Conservation (phyloP, 2,113 vertebrate genomes). For the Stigmatopora nigra region DNA sequence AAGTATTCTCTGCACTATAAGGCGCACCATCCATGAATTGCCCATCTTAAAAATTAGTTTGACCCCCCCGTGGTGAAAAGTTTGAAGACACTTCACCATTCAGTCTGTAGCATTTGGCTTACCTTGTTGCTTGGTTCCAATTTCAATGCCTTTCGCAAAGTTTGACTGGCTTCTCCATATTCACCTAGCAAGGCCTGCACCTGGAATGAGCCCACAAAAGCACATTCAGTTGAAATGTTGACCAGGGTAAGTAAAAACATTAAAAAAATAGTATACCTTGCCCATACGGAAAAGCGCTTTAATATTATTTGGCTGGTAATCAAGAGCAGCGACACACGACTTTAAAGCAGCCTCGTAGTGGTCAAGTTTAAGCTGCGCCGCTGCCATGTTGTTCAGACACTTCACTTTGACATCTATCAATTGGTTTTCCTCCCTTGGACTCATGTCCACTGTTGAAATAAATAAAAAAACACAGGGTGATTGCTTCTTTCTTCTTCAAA, state of each 20-base stretch:
- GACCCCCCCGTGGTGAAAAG: too few species aligned
- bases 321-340: conserved; percentile 82
- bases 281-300: conserved; percentile 96
- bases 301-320: conserved; percentile 86
- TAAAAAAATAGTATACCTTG: conserved; percentile 75
- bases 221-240: neutral
- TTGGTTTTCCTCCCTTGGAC: conserved; percentile 76
- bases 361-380: conserved; percentile 90
- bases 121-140: conserved; percentile 97
- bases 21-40: too few species aligned
- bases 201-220: conserved; percentile 53
- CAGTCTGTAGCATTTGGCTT: conserved; percentile 8
- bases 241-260: neutral
- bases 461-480: neutral
- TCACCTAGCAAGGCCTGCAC: conserved; percentile 88
- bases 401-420: conserved; percentile 88
- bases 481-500: too few species aligned
- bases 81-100: too few species aligned
- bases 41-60: too few species aligned
- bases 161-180: conserved; percentile 84
- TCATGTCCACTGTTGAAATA: conserved; percentile 78
- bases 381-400: conserved; percentile 97
- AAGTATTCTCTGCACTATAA: too few species aligned
- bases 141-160: conserved; percentile 82
- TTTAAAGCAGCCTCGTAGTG: conserved; percentile 86